Evolutionary conservation across 2,797 vertebrate species (phyloP).

Genomic region (Hirundo rustica): DNA sequence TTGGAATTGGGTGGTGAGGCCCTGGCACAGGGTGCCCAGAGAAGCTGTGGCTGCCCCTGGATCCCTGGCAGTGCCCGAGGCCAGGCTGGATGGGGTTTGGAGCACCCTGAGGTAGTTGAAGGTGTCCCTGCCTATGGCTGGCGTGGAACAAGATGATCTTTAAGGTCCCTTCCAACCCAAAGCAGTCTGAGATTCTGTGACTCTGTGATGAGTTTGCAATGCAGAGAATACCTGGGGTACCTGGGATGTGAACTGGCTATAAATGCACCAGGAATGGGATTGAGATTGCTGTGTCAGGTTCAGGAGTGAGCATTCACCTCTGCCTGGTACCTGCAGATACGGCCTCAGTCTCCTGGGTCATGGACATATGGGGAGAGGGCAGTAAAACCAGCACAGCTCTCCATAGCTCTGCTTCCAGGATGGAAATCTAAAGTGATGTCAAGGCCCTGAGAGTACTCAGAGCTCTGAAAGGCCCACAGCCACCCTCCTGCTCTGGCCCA

Average conservation of each 20-base stretch:
- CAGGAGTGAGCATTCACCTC: background rate
- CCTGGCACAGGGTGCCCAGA: background rate
- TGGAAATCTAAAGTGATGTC: background rate
- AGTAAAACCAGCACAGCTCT: background rate
- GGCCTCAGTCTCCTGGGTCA: background rate
- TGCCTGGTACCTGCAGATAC: background rate
- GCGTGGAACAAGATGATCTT: background rate
- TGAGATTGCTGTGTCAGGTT: background rate
- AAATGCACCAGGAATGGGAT: background rate
- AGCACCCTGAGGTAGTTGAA: rapidly evolving
- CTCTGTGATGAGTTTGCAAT: background rate
- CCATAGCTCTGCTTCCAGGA: background rate
- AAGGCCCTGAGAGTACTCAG: background rate
- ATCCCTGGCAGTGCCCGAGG: background rate
- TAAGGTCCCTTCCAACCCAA: background rate
- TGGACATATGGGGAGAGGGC: background rate
- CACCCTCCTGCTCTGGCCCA: background rate
- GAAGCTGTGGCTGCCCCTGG: background rate
- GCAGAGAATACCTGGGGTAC: background rate
- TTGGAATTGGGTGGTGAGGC: background rate
- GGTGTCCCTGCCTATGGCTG: background rate
- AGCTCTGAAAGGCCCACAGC: background rate
- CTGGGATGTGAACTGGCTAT: background rate
- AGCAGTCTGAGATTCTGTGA: background rate
- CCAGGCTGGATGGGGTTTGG: rapidly evolving